Evolutionary conservation across 2,113 vertebrate genomes (phyloP).

Genomic region (Erpornis zantholeuca): DNA sequence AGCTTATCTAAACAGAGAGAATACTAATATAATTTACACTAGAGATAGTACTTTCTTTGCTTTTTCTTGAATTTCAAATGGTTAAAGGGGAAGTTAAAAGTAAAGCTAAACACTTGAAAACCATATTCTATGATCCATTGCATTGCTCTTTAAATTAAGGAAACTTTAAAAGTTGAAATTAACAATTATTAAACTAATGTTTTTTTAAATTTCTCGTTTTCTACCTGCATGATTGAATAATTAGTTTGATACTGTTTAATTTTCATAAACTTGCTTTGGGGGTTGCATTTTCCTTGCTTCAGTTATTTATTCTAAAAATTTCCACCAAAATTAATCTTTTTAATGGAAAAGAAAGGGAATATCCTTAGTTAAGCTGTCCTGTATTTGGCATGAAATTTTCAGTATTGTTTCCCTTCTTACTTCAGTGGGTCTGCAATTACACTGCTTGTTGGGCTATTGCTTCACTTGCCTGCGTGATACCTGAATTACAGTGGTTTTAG

Average conservation of each 20-base stretch:
- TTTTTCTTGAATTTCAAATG: neutral
- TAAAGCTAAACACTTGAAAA: neutral
- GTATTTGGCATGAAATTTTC: neutral
- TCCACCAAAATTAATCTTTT: neutral
- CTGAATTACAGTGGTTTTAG: neutral
- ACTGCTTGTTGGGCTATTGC: neutral
- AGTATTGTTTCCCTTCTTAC: neutral
- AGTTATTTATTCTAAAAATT: neutral
- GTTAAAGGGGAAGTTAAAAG: neutral
- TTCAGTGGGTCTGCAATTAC: neutral
- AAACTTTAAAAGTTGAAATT: neutral
- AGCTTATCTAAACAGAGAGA: neutral
- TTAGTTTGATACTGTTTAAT: neutral
- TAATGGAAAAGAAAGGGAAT: neutral
- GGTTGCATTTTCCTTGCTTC: neutral
- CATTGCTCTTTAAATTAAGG: neutral
- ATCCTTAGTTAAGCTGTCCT: neutral
- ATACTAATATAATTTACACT: neutral
- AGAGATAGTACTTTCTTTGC: neutral
- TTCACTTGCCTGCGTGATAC: neutral
- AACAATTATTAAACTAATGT: neutral
- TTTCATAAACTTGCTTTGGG: neutral
- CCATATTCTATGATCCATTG: neutral
- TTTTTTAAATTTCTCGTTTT: neutral
- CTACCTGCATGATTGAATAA: neutral